These are phyloP conservation scores for Callopanchax toddi DNA, from an alignment of 2,113 vertebrate genomes.

Conservation along the genomic window DNA sequence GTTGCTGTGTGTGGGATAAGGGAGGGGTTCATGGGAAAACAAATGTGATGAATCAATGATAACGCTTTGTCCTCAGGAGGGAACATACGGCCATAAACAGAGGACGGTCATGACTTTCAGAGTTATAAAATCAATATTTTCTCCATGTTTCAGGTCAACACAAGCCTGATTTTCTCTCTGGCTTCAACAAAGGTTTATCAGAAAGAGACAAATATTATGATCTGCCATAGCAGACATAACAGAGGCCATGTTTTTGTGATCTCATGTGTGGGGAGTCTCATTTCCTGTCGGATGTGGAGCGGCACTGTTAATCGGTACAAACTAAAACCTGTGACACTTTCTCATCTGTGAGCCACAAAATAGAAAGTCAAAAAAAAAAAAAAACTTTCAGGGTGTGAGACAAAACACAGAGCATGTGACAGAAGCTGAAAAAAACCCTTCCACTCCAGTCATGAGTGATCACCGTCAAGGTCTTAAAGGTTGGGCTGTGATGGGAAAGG, in stretches of 20 bases:
- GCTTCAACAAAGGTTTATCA: not conserved
- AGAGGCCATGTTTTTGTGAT: not conserved
- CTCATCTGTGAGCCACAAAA: not conserved
- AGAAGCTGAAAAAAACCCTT: not conserved
- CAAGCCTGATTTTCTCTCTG: not conserved
- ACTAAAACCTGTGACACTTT: constrained; percentile 3
- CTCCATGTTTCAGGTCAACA: constrained; percentile 7
- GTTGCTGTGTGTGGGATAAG: not conserved
- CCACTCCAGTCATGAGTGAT: constrained; percentile 42
- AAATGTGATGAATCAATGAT: constrained; percentile 52
- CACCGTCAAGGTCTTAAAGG: constrained; percentile 41
- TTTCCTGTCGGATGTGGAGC: constrained; percentile 25
- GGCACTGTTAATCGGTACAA: not conserved
- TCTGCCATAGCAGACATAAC: not conserved
- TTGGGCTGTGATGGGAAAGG: constrained; percentile 1
- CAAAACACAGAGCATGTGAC: constrained; percentile 15
- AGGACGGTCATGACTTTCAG: not conserved
- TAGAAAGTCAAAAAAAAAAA: constrained; percentile 20
- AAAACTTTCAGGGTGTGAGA: constrained; percentile 15
- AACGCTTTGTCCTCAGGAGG: constrained; percentile 5
- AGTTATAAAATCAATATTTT: constrained; percentile 3
- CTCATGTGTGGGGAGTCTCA: constrained; percentile 11
- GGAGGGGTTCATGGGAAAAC: constrained; percentile 49
- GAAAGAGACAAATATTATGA: not conserved
- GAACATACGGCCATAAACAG: constrained; percentile 26